Evolutionary conservation across 2,888 invertebrate species (phyloP), one percentile per base, ranked within the genome.

Genomic region (Campaea margaritaria): DNA sequence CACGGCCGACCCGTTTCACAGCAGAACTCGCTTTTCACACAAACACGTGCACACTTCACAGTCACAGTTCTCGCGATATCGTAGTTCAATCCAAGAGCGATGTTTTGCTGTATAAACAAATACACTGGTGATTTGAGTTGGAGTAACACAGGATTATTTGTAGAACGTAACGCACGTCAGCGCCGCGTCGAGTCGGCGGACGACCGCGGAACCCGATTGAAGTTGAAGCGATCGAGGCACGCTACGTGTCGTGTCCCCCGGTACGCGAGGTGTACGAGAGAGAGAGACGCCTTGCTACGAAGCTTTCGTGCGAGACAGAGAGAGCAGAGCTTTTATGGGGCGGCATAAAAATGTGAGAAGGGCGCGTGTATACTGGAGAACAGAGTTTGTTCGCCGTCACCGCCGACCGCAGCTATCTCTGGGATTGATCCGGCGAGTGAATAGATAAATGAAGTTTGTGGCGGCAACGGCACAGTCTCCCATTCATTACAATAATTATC

Each of bases 161-260:
- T 82, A 82, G 69, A 82, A 81, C 84, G 83, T 83, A 86, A 83
- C 81, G 87, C 82, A 89, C 89, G 88, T 89, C 90, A 91, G 89
- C 91, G 91, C 91, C 91, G 89, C 89, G 72, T 82, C 75, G 83
- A 85, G 85, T 85, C 90, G 88, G 87, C 89, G 91, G 89, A 80
- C 86, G 82, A 87, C 83, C 88, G 85, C 83, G 89, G 88, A 89
- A 90, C 89, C 85, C 80, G 72, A 69, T 70, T 78, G 73, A 69
- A 67, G 67, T 70, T 67, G 72, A 70, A 72, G 72, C 82, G 72
- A 70, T 72, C 82, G 79, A 81, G 79, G 75, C 81, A 81, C 83
- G 86, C 86, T 84, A 87, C 88, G 89, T 87, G 87, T 85, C 85
- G n/a, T n/a, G n/a, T n/a, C 84, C 85, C 79, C 82, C 79, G 78